A percentile compares a stretch with the other conserved stretches of the same genome.
phyloP scores from a whole-genome alignment of 2,888 invertebrate genomes.

The Vesta saturnalis region DNA sequence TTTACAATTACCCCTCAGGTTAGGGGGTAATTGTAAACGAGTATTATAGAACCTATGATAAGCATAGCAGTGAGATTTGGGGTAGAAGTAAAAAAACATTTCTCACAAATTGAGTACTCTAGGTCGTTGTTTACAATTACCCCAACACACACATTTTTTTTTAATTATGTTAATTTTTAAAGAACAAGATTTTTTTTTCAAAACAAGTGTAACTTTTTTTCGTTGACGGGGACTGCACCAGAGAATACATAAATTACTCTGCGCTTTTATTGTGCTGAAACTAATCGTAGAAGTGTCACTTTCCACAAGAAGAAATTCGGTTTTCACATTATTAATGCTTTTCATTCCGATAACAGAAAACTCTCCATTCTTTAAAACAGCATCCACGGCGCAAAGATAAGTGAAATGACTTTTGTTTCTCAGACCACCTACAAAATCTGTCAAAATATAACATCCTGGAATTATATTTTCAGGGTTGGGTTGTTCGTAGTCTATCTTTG shows the following conservation, averaged over 20 bases:
- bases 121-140: conserved; percentile 1
- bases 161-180: not conserved
- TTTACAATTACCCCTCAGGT: conserved; percentile 12
- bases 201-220: not conserved
- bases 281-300: not conserved
- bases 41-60: not conserved
- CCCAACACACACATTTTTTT: not conserved
- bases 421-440: conserved; percentile 2
- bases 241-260: not conserved
- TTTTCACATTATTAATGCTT: conserved; percentile 9
- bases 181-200: not conserved
- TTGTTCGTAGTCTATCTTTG: not conserved
- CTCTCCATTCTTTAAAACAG: not conserved
- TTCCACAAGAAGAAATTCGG: not conserved
- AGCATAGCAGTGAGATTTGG: not conserved
- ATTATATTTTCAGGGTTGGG: not conserved
- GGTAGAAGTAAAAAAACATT: not conserved
- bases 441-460: not conserved
- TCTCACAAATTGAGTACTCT: not conserved
- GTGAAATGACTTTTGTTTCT: conserved; percentile 13
- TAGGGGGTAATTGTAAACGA: conserved; percentile 6
- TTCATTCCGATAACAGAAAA: not conserved
- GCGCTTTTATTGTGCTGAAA: not conserved
- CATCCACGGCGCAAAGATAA: not conserved
- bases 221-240: not conserved